These are phyloP conservation scores for Amiota minor DNA, from an alignment of 2,888 invertebrate species.

Conservation along the genomic window DNA sequence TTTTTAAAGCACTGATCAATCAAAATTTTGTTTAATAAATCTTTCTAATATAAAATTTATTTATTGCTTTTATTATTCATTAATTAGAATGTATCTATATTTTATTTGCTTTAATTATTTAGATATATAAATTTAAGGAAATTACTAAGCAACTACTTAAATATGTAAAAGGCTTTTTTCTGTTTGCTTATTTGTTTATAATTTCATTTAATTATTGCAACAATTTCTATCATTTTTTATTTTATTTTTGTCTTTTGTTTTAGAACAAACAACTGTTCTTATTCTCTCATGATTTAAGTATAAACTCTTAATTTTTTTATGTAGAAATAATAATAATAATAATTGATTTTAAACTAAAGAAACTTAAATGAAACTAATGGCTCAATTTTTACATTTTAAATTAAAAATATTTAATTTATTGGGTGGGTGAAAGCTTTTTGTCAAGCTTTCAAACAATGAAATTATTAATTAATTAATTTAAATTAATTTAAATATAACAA, in stretches of 20 bases:
- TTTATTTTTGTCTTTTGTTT: no score
- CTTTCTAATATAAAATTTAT: not conserved
- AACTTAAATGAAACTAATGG: slow-evolving; percentile 25
- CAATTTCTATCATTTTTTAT: not conserved
- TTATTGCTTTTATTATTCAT: slow-evolving; percentile 22
- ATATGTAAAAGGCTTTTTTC: slow-evolving; percentile 51
- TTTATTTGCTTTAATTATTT: no score
- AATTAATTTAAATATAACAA: not conserved
- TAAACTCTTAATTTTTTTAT: not conserved
- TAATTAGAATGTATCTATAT: no score
- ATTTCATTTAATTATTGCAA: slow-evolving; percentile 41
- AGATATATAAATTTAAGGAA: slow-evolving; percentile 31
- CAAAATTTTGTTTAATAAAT: no score
- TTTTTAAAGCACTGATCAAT: not conserved
- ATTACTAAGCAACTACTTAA: slow-evolving; percentile 61
- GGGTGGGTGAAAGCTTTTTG: not conserved
- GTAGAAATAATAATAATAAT: no score
- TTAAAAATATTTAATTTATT: no score
- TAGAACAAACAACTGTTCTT: no score
- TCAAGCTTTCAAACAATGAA: no score
- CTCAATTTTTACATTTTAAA: not conserved
- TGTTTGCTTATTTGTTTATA: not conserved
- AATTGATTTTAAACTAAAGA: not conserved
- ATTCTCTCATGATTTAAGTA: not conserved
- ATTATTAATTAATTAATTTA: no score